Conservation (phyloP, 2,113 vertebrate species). For the Gallinago undulata region DNA sequence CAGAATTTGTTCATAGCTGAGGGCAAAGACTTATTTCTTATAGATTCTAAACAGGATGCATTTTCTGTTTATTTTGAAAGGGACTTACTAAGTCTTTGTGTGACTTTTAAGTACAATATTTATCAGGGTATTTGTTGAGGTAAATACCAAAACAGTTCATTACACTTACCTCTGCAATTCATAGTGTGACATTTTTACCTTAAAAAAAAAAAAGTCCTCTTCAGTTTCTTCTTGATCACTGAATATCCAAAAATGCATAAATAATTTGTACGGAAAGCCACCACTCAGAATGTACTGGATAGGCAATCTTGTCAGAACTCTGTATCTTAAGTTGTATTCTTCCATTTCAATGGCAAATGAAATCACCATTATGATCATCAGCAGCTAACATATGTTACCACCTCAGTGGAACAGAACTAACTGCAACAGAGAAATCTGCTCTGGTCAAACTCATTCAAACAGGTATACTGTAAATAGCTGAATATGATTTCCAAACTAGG, state of each 20-base stretch:
- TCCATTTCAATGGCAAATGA: not conserved
- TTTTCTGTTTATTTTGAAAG: not conserved
- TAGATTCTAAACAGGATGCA: not conserved
- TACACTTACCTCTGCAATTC: not conserved
- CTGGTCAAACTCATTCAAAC: not conserved
- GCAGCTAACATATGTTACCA: not conserved
- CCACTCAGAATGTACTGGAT: not conserved
- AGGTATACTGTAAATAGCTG: not conserved
- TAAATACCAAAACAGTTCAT: not conserved
- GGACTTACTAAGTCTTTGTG: not conserved
- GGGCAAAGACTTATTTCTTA: not conserved
- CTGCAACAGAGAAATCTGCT: not conserved
- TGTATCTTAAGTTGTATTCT: not conserved
- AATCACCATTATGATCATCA: not conserved
- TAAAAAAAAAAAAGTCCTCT: not conserved
- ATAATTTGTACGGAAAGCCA: not conserved
- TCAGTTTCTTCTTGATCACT: not conserved
- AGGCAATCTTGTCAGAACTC: not conserved
- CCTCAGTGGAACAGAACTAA: not conserved
- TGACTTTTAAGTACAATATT: not conserved
- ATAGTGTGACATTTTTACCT: not conserved
- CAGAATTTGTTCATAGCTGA: not conserved
- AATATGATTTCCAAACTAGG: not conserved
- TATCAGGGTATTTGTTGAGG: not conserved
- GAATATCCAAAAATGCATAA: not conserved